phyloP scores from a whole-genome alignment of 2,797 vertebrate species.

The Characodon lateralis region DNA sequence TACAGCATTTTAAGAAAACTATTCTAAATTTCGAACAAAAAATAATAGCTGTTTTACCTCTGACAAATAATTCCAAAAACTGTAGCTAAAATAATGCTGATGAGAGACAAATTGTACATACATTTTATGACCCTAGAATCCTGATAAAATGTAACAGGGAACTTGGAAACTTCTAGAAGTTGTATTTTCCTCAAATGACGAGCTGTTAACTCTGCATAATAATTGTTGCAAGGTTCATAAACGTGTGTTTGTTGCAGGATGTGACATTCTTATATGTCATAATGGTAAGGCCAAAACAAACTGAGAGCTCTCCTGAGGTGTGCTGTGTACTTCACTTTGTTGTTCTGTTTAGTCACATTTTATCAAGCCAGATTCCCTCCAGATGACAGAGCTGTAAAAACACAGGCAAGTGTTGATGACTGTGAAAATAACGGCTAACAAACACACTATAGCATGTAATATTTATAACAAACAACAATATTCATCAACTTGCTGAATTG shows the following conservation, averaged over 20 bases:
- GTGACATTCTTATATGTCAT: background rate
- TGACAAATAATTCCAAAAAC: background rate
- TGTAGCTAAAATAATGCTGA: background rate
- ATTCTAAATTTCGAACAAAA: background rate
- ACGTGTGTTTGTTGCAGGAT: background rate
- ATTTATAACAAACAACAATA: background rate
- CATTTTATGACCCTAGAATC: background rate
- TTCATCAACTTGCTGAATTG: background rate
- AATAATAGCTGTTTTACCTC: background rate
- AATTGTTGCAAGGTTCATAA: background rate
- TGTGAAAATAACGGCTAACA: background rate
- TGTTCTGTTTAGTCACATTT: background rate
- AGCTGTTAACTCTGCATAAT: background rate
- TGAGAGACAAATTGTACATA: background rate
- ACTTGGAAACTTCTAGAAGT: background rate
- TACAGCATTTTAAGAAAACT: background rate
- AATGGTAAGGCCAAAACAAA: background rate
- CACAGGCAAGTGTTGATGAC: background rate
- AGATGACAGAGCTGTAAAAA: background rate
- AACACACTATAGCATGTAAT: background rate
- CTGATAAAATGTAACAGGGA: background rate
- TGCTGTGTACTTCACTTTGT: background rate
- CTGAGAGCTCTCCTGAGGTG: too few species aligned
- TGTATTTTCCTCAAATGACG: background rate
- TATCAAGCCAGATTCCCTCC: background rate